These are phyloP conservation scores for Drosophila sordidapex DNA, from an alignment of 2,888 invertebrate genomes.

Conservation along the genomic window DNA sequence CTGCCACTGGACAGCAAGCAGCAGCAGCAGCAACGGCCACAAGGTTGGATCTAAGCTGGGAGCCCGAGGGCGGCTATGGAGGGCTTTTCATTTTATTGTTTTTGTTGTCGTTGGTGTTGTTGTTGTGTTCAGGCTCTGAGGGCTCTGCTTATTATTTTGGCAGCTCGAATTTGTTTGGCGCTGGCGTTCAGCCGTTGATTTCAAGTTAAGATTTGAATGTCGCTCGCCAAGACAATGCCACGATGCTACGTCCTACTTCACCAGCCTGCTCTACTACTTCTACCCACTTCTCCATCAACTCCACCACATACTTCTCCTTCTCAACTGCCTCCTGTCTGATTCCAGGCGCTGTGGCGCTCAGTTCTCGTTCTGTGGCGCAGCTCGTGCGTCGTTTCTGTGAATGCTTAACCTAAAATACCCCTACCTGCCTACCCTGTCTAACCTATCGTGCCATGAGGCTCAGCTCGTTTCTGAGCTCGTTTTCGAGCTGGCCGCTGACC, in stretches of 20 bases:
- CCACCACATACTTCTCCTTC: background rate
- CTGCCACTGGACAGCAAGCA: conserved; percentile 35
- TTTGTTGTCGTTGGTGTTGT: background rate
- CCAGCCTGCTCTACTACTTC: background rate
- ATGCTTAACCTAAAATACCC: conserved; percentile 25
- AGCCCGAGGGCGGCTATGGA: conserved; percentile 7
- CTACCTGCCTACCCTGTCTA: conserved; percentile 3
- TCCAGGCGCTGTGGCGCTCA: conserved; percentile 34
- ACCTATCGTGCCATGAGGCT: conserved; percentile 4
- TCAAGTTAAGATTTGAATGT: conserved; percentile 84
- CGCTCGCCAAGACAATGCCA: conserved; percentile 65
- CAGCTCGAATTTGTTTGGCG: conserved; percentile 80
- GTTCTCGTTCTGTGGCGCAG: conserved; percentile 15
- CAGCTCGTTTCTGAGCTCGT: conserved; percentile 45
- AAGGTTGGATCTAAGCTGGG: background rate
- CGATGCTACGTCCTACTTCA: conserved; percentile 13
- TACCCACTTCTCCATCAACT: conserved; percentile 1
- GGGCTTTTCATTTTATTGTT: conserved; percentile 3
- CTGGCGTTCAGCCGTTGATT: conserved; percentile 75
- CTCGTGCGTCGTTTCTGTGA: conserved; percentile 69
- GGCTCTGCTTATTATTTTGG: conserved; percentile 78
- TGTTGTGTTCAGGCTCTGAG: background rate
- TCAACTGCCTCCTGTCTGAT: conserved; percentile 16
- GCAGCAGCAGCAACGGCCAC: background rate
- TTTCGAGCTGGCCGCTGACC: conserved; percentile 55